Conservation (phyloP, 2,888 invertebrate genomes). For the Parnassius glacialis region DNA sequence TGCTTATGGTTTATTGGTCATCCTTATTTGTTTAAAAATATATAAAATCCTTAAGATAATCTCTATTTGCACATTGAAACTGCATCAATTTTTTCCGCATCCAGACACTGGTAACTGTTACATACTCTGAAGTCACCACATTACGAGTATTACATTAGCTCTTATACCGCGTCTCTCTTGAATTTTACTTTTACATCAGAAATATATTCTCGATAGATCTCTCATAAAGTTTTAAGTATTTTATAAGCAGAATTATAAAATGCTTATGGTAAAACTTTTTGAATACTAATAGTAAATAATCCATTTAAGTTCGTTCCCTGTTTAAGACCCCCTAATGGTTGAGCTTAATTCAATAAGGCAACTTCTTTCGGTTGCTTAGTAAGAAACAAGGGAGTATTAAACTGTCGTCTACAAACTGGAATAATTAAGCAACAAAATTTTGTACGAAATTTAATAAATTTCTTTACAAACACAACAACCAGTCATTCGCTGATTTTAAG, state of each 20-base stretch:
- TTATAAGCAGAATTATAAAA: constrained; percentile 21
- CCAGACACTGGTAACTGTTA: too few relatives aligned
- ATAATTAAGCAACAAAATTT: constrained; percentile 19
- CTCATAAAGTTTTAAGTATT: constrained; percentile 15
- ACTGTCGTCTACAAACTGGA: constrained; percentile 25
- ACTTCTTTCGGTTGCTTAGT: constrained; percentile 23
- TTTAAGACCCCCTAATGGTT: constrained; percentile 24
- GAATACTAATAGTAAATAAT: constrained; percentile 26
- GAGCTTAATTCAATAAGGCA: constrained; percentile 26
- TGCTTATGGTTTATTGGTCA: too few relatives aligned
- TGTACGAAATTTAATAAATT: constrained; percentile 1
- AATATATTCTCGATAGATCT: neutral
- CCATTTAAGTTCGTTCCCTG: constrained; percentile 20
- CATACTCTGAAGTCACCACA: too few relatives aligned
- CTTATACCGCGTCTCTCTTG: too few relatives aligned
- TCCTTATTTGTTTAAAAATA: too few relatives aligned
- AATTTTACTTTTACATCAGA: too few relatives aligned
- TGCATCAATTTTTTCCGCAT: too few relatives aligned
- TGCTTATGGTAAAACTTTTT: constrained; percentile 21
- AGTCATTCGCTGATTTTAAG: too few relatives aligned
- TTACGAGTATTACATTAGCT: too few relatives aligned
- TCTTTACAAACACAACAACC: too few relatives aligned
- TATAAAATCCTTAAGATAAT: too few relatives aligned
- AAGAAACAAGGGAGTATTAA: constrained; percentile 21
- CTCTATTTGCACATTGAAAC: too few relatives aligned